phyloP scores from a whole-genome alignment of 2,888 invertebrate species.

The Cephus sareptanus region DNA sequence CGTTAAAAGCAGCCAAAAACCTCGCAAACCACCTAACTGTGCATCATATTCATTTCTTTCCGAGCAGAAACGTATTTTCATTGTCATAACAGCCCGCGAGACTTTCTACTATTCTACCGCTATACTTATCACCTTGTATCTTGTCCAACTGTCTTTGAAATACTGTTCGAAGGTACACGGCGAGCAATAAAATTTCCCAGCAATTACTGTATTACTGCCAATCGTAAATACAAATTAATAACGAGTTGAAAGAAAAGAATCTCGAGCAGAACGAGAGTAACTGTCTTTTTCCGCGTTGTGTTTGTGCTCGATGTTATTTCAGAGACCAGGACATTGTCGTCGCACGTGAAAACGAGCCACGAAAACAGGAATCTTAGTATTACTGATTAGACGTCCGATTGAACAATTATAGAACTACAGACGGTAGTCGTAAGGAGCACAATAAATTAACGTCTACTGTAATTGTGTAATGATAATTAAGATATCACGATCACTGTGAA shows the following conservation, averaged over 20 bases:
- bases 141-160: not conserved
- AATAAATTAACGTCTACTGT: not conserved
- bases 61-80: not conserved
- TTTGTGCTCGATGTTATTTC: constrained; percentile 20
- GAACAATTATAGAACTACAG: not conserved
- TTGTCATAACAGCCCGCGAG: not conserved
- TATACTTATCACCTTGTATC: not conserved
- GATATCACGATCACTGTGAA: constrained; percentile 13
- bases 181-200: not conserved
- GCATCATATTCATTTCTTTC: not conserved
- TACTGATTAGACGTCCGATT: not conserved
- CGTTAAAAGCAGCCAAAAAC: not conserved
- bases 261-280: not conserved
- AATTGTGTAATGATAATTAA: constrained; percentile 19
- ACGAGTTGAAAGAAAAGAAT: not conserved
- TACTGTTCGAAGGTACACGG: not conserved
- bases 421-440: not conserved
- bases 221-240: not conserved
- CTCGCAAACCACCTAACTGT: not conserved
- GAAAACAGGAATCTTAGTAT: constrained; percentile 5
- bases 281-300: not conserved
- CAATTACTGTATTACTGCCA: not conserved
- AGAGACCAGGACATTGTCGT: constrained; percentile 9
- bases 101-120: not conserved
- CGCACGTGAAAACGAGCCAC: constrained; percentile 3